Evolutionary conservation across 1,140 invertebrate genomes (phyloP).

Genomic region (Pararge aegeria): DNA sequence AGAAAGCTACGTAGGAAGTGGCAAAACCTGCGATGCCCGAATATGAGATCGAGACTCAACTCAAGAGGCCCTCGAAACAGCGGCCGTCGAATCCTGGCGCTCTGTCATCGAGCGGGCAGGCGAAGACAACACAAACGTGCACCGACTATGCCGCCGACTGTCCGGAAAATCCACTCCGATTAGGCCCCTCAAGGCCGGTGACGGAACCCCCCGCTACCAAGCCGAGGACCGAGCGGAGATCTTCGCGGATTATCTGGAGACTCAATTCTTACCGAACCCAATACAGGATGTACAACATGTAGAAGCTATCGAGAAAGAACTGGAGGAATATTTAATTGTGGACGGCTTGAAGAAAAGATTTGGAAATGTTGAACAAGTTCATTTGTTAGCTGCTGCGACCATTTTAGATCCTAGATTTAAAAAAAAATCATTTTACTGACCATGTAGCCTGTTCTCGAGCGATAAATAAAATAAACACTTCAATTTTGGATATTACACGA

Average conservation of each 20-base stretch:
- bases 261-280: too few relatives aligned
- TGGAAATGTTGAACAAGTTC: constrained; percentile 43
- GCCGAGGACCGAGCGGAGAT: too few relatives aligned
- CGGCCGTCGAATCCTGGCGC: not conserved
- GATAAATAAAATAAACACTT: too few relatives aligned
- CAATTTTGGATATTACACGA: too few relatives aligned
- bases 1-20: not conserved
- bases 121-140: not conserved
- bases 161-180: not conserved
- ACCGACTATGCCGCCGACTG: constrained; percentile 12
- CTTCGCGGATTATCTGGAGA: too few relatives aligned
- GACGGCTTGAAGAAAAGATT: constrained; percentile 41
- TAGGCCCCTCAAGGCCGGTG: too few relatives aligned
- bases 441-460: too few relatives aligned
- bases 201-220: too few relatives aligned
- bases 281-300: too few relatives aligned
- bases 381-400: constrained; percentile 48
- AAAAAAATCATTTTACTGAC: too few relatives aligned
- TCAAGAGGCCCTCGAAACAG: not conserved
- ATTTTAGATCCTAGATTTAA: constrained; percentile 60
- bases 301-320: too few relatives aligned
- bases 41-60: not conserved
- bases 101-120: not conserved
- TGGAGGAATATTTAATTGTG: constrained; percentile 27
- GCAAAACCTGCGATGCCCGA: not conserved